Conservation (phyloP, 1,140 invertebrate species). For the Drosophila trapezifrons region DNA sequence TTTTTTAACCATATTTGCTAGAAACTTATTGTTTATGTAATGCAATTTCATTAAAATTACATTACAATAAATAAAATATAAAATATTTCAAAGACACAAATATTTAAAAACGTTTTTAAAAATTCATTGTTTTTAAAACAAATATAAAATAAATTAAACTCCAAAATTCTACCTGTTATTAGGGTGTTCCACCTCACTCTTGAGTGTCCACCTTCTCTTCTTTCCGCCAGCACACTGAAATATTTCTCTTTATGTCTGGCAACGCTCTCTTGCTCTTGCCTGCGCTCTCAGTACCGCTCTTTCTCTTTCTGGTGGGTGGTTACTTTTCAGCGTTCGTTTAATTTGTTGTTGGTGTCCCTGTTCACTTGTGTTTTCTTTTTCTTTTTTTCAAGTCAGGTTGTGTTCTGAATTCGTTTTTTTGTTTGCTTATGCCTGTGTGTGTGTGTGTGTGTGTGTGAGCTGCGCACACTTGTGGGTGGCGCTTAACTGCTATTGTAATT, state of each 20-base stretch:
- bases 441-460: constrained; percentile 7
- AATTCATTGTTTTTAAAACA: no score
- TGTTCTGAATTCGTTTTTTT: constrained; percentile 13
- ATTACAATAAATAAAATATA: no score
- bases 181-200: background rate
- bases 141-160: no score
- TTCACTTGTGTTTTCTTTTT: constrained; percentile 32
- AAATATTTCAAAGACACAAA: no score
- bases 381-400: constrained; percentile 8
- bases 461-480: constrained; percentile 62
- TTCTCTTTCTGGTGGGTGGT: constrained; percentile 58
- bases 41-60: no score
- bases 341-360: constrained; percentile 19
- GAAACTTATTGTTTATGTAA: no score
- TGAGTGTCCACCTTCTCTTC: background rate
- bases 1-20: no score
- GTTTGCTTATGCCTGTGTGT: background rate
- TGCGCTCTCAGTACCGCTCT: background rate
- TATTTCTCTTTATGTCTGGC: background rate
- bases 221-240: constrained; percentile 23
- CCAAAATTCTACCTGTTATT: background rate
- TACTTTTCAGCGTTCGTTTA: constrained; percentile 30
- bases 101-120: no score
- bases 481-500: constrained; percentile 43
- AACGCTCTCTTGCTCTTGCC: background rate